Evolutionary conservation across 2,113 vertebrate genomes (phyloP).

Genomic region (Scophthalmus maximus): DNA sequence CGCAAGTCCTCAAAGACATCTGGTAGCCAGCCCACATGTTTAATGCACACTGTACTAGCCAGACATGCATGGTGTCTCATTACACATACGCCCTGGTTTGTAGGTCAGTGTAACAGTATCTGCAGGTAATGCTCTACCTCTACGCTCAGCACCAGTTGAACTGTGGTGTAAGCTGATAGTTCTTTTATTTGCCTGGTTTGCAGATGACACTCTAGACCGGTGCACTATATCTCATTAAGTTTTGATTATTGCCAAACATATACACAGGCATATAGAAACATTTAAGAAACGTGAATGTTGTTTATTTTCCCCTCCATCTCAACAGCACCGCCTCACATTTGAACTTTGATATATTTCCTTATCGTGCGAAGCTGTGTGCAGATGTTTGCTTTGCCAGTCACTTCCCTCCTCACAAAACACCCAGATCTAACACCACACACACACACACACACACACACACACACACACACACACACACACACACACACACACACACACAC

Average conservation of each 20-base stretch:
- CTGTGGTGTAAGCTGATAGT: constrained; percentile 26
- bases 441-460: too few relatives aligned
- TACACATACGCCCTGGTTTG: constrained; percentile 57
- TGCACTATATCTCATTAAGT: neutral
- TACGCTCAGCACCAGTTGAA: neutral
- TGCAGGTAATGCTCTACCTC: constrained; percentile 25
- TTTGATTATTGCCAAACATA: neutral
- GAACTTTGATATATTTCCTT: neutral
- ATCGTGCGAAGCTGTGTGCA: neutral
- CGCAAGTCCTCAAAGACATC: constrained; percentile 35
- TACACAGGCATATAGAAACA: neutral
- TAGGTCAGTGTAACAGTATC: constrained; percentile 64
- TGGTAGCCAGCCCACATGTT: constrained; percentile 60
- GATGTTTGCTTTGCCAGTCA: neutral
- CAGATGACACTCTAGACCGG: constrained; percentile 26
- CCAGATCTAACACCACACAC: neutral
- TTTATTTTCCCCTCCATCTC: neutral
- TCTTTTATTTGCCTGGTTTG: neutral
- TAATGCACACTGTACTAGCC: constrained; percentile 61
- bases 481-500: too few relatives aligned
- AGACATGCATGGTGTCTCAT: constrained; percentile 42
- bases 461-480: neutral
- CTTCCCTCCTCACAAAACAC: constrained; percentile 31
- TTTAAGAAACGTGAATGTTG: neutral
- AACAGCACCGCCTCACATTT: neutral